Base-by-base conservation (phyloP, 2,888 invertebrate genomes). In the Halictus quadricinctus region DNA sequence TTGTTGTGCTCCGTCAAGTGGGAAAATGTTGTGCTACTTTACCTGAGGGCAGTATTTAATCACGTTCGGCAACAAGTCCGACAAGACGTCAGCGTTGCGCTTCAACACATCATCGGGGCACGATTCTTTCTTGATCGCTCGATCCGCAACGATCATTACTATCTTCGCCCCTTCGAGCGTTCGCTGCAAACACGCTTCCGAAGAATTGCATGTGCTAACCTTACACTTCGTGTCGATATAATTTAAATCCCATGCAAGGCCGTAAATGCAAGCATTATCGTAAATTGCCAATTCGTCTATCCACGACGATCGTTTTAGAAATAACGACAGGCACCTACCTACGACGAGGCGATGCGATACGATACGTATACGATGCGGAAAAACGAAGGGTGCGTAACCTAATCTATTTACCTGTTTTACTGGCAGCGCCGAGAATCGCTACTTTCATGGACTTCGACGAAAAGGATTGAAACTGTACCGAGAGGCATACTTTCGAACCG, bases 111-210 rank as follows among this genome's bases (percentile, higher is more conserved):
- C 75, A 46, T 70, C 15, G 12, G 66, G n/a, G 3, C 88, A 96
- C 69, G 69, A 8, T 10, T 69, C 69, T 69, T 95, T 96, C 95
- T 87, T 96, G 96, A 76, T 96, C 96, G 50, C 95, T 36, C 96
- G 95, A 81, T 96, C 97, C 25, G 97, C 97, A 1, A 96, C 95
- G 70, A 97, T 96, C 74, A 97, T 95, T 6, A 97, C 96, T 60
- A 97, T 94, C 89, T 97, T 96, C 4, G 96, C 95, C 60, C 95
- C 91, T 13, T 88, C 78, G 43, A 95, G 87, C 4, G 95, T 94
- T 15, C 91, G 88, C 69, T 87, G 86, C n/a, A 95, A 84, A 48
- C 93, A 92, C 41, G 84, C 86, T 29, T 89, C 91, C 41, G 93
- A 93, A n/a, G 76, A 66, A 12, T 82, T 76, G 54, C 79, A 90